Base-by-base conservation (phyloP, 2,888 invertebrate genomes). In the Andrena hattorfiana region DNA sequence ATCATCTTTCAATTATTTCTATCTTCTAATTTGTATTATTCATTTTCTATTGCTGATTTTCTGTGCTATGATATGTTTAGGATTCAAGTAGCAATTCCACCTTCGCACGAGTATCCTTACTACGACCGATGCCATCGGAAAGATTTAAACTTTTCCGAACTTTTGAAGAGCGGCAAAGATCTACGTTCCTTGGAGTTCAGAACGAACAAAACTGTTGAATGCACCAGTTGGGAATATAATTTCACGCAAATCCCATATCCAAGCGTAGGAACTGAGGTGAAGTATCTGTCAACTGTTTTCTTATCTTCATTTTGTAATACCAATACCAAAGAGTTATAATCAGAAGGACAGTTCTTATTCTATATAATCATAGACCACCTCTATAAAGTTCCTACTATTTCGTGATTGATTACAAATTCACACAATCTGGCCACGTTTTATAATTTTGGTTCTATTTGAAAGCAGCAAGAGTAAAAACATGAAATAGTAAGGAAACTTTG, bases 261-360 rank as follows among this genome's bases (percentile, higher is more conserved):
- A 13, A 95, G 95, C 70, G 94, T 96, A 60, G 95, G 95, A 16
- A 94, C 95, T 54, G 95, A 95, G 94, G 96, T 96, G 90, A 93
- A 91, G 91, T 89, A 75, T 76, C 68, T 42, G 54, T 77, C 20
- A 54, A 56, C 16, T 42, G 26, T 48, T 20, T n/a, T 42, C 42
- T 42, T 42, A 42, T 42, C 10, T 42, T 42, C 42, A 42, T 42
- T 42, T 42, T 42, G 3, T 42, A 42, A 42, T 42, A 42, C 10
- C 2, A 32, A 32, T 32, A 32, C 7, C 7, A 32, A 32, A 32
- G 30, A 26, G 26, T 26, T 26, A 26, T 26, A n/a, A n/a, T n/a
- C n/a, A n/a, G n/a, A n/a, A n/a, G n/a, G n/a, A n/a, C n/a, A n/a
- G n/a, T n/a, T n/a, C n/a, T n/a, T n/a, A n/a, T n/a, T n/a, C n/a